phyloP scores from a whole-genome alignment of 2,797 vertebrate genomes.

The Serranus cabrilla region DNA sequence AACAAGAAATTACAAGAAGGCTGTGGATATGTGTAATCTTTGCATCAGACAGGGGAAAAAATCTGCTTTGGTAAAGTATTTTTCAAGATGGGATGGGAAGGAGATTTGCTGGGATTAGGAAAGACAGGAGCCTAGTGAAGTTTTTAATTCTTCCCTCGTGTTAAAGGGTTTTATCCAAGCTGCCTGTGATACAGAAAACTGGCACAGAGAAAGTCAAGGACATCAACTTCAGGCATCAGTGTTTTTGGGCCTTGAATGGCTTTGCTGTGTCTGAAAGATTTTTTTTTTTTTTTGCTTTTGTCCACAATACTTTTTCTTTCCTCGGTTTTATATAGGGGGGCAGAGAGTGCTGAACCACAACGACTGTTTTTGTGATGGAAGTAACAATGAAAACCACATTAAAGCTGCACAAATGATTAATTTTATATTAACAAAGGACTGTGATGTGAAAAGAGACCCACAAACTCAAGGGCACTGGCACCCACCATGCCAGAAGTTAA shows the following conservation, averaged over 20 bases:
- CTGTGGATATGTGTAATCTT: background rate
- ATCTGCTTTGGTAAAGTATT: background rate
- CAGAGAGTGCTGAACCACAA: background rate
- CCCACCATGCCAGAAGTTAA: too few species aligned
- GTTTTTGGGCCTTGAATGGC: background rate
- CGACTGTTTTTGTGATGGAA: background rate
- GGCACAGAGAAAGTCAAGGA: background rate
- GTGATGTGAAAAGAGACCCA: background rate
- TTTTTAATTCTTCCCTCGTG: background rate
- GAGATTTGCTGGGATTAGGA: slow-evolving; percentile 2
- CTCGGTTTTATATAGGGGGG: background rate
- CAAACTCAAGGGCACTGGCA: too few species aligned
- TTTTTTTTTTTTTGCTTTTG: background rate
- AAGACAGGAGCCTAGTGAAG: slow-evolving; percentile 3
- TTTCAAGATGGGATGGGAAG: background rate
- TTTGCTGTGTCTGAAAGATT: background rate
- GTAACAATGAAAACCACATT: background rate
- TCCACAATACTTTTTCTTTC: background rate
- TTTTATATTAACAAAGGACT: background rate
- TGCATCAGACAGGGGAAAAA: background rate
- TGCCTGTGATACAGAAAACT: background rate
- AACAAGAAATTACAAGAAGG: too few species aligned
- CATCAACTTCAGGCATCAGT: background rate
- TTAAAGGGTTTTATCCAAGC: background rate
- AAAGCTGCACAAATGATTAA: background rate